phyloP scores from a whole-genome alignment of 2,888 invertebrate genomes.

The Acanthococcus lagerstroemiae region DNA sequence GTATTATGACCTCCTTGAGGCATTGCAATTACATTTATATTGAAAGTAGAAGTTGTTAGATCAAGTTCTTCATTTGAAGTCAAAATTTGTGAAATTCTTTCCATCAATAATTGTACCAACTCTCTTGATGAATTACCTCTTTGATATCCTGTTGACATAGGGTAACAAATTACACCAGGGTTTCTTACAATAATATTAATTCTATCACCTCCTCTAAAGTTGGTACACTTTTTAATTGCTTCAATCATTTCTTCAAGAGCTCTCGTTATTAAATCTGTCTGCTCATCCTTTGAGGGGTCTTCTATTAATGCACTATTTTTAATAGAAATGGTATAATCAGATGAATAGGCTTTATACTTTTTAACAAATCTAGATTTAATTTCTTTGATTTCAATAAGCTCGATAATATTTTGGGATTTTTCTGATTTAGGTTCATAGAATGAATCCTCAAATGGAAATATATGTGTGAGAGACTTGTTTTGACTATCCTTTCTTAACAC shows the following conservation, averaged over 20 bases:
- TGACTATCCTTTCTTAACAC: too few species aligned
- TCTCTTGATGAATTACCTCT: background rate
- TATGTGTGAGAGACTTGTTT: too few species aligned
- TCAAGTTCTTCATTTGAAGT: slow-evolving; percentile 23
- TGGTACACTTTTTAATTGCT: background rate
- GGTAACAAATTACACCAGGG: background rate
- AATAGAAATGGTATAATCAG: too few species aligned
- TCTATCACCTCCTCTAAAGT: background rate
- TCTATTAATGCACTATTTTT: slow-evolving; percentile 3
- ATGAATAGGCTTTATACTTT: too few species aligned
- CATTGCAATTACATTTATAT: background rate
- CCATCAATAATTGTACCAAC: slow-evolving; percentile 9
- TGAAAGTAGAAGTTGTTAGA: background rate
- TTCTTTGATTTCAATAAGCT: too few species aligned
- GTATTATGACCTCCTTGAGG: background rate
- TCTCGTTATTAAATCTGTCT: slow-evolving; percentile 14
- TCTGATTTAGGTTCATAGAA: too few species aligned
- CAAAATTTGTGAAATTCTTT: slow-evolving; percentile 7
- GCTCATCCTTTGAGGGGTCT: background rate
- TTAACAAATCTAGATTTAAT: too few species aligned
- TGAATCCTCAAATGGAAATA: too few species aligned
- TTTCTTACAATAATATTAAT: slow-evolving; percentile 5
- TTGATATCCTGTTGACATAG: slow-evolving; percentile 6
- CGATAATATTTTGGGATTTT: too few species aligned
- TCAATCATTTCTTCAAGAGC: slow-evolving; percentile 9